Base-by-base conservation (phyloP, 1,140 invertebrate genomes). In the Drosophila bifasciata region DNA sequence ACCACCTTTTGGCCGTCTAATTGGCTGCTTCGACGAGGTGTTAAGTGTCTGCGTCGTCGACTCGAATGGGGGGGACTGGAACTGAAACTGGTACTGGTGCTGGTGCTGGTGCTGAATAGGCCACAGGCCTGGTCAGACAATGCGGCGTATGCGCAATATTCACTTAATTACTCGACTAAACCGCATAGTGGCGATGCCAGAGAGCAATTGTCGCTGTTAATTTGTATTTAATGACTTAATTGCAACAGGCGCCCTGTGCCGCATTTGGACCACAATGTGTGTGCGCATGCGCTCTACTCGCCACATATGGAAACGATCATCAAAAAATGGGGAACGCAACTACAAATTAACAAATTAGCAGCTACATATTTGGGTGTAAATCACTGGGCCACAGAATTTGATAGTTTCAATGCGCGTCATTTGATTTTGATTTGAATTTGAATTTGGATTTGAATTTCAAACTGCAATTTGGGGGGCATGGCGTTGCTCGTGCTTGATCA, bases 191-290 rank as follows among this genome's bases (percentile, higher is more conserved):
- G 17, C 49, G 15, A 17, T 59, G 56, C 19, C 41, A 36, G 21
- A 13, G 19, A 48, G 56, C 59, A 75, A 64, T 70, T 70, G 64
- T 72, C 44, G 73, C 68, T 61, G 50, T 74, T 77, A 86, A 85
- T 86, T 77, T 70, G 64, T 81, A 81, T 86, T 75, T 86, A 85
- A 85, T 85, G 73, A 85, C 81, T 85, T 81, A 81, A 85, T 85
- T 74, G 73, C 60, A 68, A 52, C 44, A 48, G 71, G 46, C 71
- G 71, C 56, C 60, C 76, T 68, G 62, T 52, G 40, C 41, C 46
- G 23, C 36, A 39, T 59, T 51, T 58, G 53, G 17, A 23, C 46
- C 73, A 57, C 59, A 59, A 46, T 36, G 19, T 21, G 19, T 3
- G 45, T 51, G 56, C 74, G 64, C 79, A 61, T 61, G 79, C 79